These are phyloP conservation scores for Phania funesta DNA, from an alignment of 2,888 invertebrate species.

Conservation along the genomic window DNA sequence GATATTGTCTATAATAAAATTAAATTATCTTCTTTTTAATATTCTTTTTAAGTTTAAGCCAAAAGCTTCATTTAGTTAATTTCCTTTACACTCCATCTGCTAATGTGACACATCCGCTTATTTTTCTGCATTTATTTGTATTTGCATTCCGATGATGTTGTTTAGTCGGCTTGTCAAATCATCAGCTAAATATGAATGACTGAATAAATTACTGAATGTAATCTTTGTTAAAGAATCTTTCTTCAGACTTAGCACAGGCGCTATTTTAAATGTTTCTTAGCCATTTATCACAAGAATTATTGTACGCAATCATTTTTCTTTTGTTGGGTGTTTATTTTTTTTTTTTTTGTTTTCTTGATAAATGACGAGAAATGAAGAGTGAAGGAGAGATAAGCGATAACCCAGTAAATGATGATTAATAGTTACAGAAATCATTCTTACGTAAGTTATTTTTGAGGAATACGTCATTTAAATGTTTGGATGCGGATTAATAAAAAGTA, in stretches of 20 bases:
- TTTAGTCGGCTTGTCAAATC: constrained; percentile 40
- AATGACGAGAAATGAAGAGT: constrained; percentile 22
- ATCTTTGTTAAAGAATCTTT: constrained; percentile 22
- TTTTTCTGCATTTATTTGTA: background rate
- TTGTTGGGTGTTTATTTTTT: background rate
- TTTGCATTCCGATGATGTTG: constrained; percentile 12
- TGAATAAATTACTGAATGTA: constrained; percentile 1
- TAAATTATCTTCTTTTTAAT: background rate
- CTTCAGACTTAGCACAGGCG: constrained; percentile 1
- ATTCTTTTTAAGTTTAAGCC: constrained; percentile 25
- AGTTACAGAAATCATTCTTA: too few species aligned
- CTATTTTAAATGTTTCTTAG: constrained; percentile 26
- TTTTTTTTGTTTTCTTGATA: constrained; percentile 8
- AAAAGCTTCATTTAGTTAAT: constrained; percentile 53
- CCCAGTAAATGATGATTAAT: constrained; percentile 6
- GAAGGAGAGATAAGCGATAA: constrained; percentile 13
- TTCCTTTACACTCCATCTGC: constrained; percentile 33
- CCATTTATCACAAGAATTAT: constrained; percentile 55
- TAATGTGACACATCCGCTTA: constrained; percentile 50
- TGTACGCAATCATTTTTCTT: constrained; percentile 28
- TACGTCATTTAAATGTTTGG: too few species aligned
- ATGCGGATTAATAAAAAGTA: too few species aligned
- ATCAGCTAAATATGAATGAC: constrained; percentile 38
- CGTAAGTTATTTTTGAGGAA: too few species aligned
- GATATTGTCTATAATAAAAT: background rate